phyloP scores from a whole-genome alignment of 1,140 invertebrate genomes.

The Cecropterus lyciades region DNA sequence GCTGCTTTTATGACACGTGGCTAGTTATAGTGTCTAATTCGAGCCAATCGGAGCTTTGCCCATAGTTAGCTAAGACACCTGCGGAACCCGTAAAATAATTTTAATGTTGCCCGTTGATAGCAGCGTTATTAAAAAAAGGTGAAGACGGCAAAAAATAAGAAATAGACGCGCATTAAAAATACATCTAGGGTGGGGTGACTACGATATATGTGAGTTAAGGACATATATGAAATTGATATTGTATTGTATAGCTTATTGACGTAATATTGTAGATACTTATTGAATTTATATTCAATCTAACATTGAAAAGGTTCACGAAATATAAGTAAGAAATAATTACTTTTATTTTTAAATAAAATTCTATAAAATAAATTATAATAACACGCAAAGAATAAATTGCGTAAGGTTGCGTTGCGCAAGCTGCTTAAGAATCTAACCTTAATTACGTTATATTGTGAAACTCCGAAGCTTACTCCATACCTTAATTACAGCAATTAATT shows the following conservation, averaged over 20 bases:
- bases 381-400: not conserved
- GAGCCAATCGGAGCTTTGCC: not conserved
- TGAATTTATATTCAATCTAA: too few species aligned
- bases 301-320: too few species aligned
- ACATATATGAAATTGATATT: not conserved
- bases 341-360: too few species aligned
- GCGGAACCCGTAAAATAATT: conserved; percentile 1
- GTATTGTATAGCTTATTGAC: too few species aligned
- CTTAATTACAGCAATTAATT: not conserved
- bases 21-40: not conserved
- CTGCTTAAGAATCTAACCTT: not conserved
- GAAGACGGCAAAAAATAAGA: not conserved
- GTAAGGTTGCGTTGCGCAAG: not conserved
- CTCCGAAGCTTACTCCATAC: not conserved
- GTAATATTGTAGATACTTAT: too few species aligned
- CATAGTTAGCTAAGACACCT: not conserved
- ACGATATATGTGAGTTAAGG: not conserved
- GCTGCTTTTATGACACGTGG: not conserved
- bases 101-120: not conserved
- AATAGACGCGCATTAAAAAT: not conserved
- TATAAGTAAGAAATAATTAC: too few species aligned
- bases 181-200: not conserved
- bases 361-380: too few species aligned
- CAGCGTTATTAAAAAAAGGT: not conserved
- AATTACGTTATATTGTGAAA: not conserved